Conservation (phyloP, 2,113 vertebrate genomes). For the Halcyon senegalensis region DNA sequence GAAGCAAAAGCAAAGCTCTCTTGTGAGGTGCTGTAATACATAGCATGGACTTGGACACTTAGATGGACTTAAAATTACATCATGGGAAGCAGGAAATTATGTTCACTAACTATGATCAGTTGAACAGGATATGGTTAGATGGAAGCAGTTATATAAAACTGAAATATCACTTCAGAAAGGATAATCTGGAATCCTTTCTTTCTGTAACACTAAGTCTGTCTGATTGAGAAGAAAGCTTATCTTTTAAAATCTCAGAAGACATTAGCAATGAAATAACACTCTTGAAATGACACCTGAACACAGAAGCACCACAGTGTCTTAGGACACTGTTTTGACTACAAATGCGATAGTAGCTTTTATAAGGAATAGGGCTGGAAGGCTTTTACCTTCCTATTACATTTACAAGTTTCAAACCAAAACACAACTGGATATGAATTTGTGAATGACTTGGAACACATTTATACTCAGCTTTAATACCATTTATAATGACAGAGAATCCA, state of each 20-base stretch:
- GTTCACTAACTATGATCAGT: slow-evolving; percentile 39
- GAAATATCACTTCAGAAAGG: slow-evolving; percentile 42
- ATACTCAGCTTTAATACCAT: not conserved
- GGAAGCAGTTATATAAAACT: slow-evolving; percentile 52
- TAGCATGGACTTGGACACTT: not conserved
- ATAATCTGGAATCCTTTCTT: slow-evolving; percentile 27
- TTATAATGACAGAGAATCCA: not conserved
- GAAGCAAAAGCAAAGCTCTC: not conserved
- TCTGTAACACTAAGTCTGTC: slow-evolving; percentile 4
- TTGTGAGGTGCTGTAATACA: not conserved
- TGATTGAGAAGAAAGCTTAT: not conserved
- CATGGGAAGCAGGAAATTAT: slow-evolving; percentile 29
- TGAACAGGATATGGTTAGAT: slow-evolving; percentile 37
- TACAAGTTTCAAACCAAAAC: not conserved
- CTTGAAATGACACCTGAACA: not conserved
- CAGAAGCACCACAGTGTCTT: not conserved
- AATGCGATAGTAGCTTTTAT: not conserved
- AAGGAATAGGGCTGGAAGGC: not conserved
- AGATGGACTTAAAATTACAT: slow-evolving; percentile 52
- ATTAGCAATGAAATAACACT: not conserved
- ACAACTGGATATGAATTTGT: not conserved
- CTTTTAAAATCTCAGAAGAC: not conserved
- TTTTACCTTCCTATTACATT: not conserved
- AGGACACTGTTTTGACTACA: not conserved
- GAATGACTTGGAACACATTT: not conserved